A percentile compares a stretch with the other conserved stretches of the same genome.
Evolutionary conservation across 2,888 invertebrate species (phyloP).

Genomic region (Pherbina coryleti): DNA sequence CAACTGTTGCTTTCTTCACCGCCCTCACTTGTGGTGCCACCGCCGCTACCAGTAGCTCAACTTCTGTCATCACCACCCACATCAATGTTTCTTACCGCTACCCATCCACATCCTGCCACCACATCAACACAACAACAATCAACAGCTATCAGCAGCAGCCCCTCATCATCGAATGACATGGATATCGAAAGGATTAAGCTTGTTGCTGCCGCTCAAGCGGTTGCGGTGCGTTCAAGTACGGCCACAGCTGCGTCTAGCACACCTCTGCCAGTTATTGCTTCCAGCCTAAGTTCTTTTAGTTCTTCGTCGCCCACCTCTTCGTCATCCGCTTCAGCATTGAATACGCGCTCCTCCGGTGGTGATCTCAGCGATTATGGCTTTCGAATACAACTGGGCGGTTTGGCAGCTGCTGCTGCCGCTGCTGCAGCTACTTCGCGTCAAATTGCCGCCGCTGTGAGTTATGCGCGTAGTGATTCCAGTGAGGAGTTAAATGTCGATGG

Average conservation of each 20-base stretch:
- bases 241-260: slow-evolving; percentile 44
- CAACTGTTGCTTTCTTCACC: slow-evolving; percentile 39
- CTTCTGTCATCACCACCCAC: slow-evolving; percentile 49
- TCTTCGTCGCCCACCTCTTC: slow-evolving; percentile 46
- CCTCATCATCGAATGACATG: slow-evolving; percentile 58
- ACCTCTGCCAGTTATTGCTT: slow-evolving; percentile 30
- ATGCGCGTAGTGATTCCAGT: slow-evolving; percentile 69
- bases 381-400: slow-evolving; percentile 69
- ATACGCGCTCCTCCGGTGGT: slow-evolving; percentile 51
- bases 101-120: slow-evolving; percentile 37
- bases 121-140: slow-evolving; percentile 41
- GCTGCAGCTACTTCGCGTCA: slow-evolving; percentile 66
- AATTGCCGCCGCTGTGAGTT: slow-evolving; percentile 65
- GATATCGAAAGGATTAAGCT: slow-evolving; percentile 69
- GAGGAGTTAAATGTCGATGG: slow-evolving; percentile 70
- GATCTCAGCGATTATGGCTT: slow-evolving; percentile 70
- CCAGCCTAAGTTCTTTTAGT: slow-evolving; percentile 45
- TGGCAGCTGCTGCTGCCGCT: slow-evolving; percentile 68
- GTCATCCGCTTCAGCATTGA: slow-evolving; percentile 47
- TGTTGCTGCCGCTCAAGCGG: slow-evolving; percentile 64
- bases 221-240: slow-evolving; percentile 55
- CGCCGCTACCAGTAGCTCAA: slow-evolving; percentile 41
- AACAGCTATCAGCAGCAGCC: slow-evolving; percentile 37
- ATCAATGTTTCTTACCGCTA: slow-evolving; percentile 44
- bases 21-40: slow-evolving; percentile 17